phyloP scores from a whole-genome alignment of 2,113 vertebrate species.

The Hirundichthys speculiger region DNA sequence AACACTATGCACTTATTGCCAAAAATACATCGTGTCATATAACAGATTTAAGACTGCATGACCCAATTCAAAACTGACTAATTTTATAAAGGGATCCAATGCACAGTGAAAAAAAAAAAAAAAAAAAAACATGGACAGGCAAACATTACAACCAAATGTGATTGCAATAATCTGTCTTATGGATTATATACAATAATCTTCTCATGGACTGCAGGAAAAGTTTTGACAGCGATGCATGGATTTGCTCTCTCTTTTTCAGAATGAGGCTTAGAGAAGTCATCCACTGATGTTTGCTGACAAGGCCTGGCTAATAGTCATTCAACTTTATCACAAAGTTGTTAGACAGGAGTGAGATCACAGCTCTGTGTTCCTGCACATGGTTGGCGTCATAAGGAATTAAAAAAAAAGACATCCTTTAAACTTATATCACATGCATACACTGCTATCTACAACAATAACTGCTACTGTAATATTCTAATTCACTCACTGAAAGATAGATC shows the following conservation, averaged over 20 bases:
- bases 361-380: not conserved
- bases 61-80: too few relatives aligned
- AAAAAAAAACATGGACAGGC: too few relatives aligned
- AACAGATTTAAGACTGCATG: too few relatives aligned
- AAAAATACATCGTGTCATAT: too few relatives aligned
- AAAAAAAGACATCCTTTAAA: too few relatives aligned
- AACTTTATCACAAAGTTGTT: not conserved
- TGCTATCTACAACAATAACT: not conserved
- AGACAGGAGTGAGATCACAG: not conserved
- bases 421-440: not conserved
- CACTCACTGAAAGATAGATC: too few relatives aligned
- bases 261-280: not conserved
- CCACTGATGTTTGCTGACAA: not conserved
- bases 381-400: not conserved
- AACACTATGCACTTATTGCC: too few relatives aligned
- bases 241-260: not conserved
- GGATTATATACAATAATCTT: constrained; percentile 2
- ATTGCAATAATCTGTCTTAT: not conserved
- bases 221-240: not conserved
- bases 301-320: too few relatives aligned
- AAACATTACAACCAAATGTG: not conserved
- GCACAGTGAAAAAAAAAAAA: too few relatives aligned
- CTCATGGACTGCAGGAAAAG: not conserved
- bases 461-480: too few relatives aligned
- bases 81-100: too few relatives aligned